Conservation (phyloP, 2,797 vertebrate species). For the Perodicticus potto region DNA sequence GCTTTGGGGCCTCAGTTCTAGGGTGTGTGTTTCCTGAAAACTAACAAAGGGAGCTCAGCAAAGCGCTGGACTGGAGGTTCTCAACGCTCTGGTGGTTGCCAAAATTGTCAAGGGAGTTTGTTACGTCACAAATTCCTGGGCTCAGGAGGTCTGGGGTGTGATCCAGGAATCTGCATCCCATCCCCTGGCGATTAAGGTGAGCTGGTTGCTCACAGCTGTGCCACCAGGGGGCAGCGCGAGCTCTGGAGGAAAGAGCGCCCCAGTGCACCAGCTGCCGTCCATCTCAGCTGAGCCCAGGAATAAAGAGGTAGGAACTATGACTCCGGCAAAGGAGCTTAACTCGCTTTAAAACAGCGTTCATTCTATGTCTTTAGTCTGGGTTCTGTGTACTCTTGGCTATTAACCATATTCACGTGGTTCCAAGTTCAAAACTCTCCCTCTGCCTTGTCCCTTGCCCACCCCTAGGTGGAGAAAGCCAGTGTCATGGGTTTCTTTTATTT, state of each 20-base stretch:
- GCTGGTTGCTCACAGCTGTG: neutral
- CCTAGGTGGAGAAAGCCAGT: neutral
- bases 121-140: neutral
- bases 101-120: neutral
- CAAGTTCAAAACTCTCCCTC: neutral
- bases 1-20: neutral
- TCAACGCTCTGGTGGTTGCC: neutral
- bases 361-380: neutral
- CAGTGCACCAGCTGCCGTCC: fast-evolving
- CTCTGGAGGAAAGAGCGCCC: fast-evolving
- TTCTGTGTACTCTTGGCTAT: neutral
- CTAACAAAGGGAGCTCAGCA: fast-evolving
- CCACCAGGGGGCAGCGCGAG: fast-evolving
- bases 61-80: neutral
- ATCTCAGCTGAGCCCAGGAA: neutral
- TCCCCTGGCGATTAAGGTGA: neutral
- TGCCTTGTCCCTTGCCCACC: neutral
- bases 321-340: neutral
- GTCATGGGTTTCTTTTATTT: neutral
- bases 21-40: neutral
- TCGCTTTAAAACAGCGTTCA: neutral
- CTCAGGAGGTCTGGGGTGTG: neutral
- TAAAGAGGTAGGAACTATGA: neutral
- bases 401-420: neutral
- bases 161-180: neutral